Conservation (phyloP, 2,888 invertebrate genomes). For the Acholoe squamosa region DNA sequence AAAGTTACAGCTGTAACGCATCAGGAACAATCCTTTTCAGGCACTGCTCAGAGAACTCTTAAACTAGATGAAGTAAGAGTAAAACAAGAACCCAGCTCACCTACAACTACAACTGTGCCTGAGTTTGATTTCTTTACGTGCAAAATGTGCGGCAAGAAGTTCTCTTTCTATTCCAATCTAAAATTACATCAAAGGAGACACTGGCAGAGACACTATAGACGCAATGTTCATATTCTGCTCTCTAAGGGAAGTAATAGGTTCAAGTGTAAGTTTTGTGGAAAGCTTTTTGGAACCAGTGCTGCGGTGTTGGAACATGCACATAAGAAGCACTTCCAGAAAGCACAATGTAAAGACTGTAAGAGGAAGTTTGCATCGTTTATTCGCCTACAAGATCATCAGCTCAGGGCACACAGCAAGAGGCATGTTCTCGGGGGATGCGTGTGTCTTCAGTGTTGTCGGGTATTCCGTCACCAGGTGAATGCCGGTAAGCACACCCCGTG, state of each 20-base stretch:
- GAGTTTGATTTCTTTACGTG: neutral
- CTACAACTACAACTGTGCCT: neutral
- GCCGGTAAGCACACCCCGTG: conserved; percentile 15
- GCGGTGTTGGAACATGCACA: neutral
- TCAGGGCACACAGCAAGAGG: neutral
- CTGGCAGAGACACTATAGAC: neutral
- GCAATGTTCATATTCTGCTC: too few species aligned
- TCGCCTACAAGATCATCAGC: neutral
- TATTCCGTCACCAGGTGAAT: conserved; percentile 33
- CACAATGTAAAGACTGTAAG: conserved; percentile 1
- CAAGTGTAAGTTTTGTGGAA: neutral
- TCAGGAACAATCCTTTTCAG: too few species aligned
- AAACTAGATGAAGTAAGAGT: neutral
- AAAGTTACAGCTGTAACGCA: neutral
- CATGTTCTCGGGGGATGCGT: neutral
- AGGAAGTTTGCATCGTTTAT: neutral
- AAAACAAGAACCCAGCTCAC: neutral
- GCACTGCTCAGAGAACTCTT: neutral
- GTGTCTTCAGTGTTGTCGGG: conserved; percentile 21
- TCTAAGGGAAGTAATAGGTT: neutral
- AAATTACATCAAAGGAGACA: neutral
- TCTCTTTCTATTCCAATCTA: conserved; percentile 32
- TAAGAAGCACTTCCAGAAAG: neutral
- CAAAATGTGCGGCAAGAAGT: conserved; percentile 22
- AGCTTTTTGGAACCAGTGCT: neutral